A percentile compares a stretch with the other conserved stretches of the same genome.
Conservation (phyloP, 2,888 invertebrate genomes). For the Pachycephus smyrnensis region DNA sequence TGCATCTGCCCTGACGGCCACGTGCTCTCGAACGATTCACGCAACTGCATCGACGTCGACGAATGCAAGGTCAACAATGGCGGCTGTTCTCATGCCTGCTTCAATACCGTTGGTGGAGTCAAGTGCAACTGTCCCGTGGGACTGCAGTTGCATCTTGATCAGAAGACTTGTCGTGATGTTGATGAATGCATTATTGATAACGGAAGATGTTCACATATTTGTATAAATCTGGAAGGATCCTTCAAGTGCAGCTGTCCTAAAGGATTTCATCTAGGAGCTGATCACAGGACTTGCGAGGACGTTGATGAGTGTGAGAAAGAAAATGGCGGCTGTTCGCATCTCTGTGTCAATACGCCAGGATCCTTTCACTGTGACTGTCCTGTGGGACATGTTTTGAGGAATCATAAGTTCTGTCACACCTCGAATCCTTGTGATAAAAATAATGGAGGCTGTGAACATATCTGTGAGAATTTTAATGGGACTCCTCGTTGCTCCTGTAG, state of each 20-base stretch:
- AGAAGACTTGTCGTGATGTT: slow-evolving; percentile 58
- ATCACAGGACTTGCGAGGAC: slow-evolving; percentile 65
- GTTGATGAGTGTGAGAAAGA: slow-evolving; percentile 57
- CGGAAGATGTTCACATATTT: slow-evolving; percentile 68
- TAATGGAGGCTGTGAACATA: slow-evolving; percentile 68
- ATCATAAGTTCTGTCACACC: slow-evolving; percentile 39
- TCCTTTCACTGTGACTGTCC: slow-evolving; percentile 67
- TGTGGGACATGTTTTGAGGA: slow-evolving; percentile 49
- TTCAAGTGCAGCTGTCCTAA: slow-evolving; percentile 73
- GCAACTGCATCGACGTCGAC: slow-evolving; percentile 67
- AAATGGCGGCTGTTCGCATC: slow-evolving; percentile 66
- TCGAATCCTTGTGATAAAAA: slow-evolving; percentile 45
- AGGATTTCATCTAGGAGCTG: slow-evolving; percentile 69
- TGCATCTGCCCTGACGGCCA: slow-evolving; percentile 64
- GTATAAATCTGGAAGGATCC: slow-evolving; percentile 68
- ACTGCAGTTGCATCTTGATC: slow-evolving; percentile 54
- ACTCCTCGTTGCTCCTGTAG: slow-evolving; percentile 49
- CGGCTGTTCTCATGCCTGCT: slow-evolving; percentile 76
- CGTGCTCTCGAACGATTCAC: slow-evolving; percentile 49
- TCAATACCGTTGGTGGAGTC: slow-evolving; percentile 68
- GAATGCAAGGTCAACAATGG: slow-evolving; percentile 72
- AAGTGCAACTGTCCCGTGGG: slow-evolving; percentile 69
- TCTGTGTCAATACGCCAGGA: slow-evolving; percentile 70
- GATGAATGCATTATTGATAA: slow-evolving; percentile 63
- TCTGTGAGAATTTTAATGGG: slow-evolving; percentile 43